phyloP scores from a whole-genome alignment of 2,797 vertebrate species.

The Pteronotus mesoamericanus region DNA sequence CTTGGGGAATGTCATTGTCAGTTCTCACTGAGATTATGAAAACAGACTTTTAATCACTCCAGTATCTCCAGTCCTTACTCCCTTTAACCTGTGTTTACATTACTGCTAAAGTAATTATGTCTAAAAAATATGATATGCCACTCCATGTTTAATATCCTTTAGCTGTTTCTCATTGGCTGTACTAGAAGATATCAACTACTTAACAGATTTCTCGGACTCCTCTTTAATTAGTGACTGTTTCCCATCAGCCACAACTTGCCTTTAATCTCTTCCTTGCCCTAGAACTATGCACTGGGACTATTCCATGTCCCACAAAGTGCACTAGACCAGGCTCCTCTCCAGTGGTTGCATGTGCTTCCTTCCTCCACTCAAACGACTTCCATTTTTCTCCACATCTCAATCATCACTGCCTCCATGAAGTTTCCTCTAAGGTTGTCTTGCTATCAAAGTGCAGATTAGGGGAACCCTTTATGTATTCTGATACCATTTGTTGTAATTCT shows the following conservation, averaged over 20 bases:
- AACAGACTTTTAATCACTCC: neutral
- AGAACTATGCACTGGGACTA: neutral
- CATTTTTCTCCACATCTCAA: neutral
- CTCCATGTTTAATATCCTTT: neutral
- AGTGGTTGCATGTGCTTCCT: neutral
- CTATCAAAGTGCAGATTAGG: neutral
- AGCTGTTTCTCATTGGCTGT: neutral
- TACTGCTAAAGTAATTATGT: neutral
- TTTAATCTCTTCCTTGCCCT: neutral
- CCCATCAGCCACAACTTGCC: neutral
- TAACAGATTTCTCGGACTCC: neutral
- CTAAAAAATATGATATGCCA: neutral
- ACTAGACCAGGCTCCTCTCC: neutral
- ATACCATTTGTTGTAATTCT: neutral
- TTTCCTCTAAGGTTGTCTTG: neutral
- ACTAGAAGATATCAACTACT: neutral
- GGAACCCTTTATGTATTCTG: neutral
- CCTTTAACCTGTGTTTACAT: neutral
- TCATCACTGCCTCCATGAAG: neutral
- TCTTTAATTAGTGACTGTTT: neutral
- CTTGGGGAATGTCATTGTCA: neutral
- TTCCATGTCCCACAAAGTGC: neutral
- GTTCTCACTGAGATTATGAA: neutral
- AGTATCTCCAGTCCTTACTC: neutral
- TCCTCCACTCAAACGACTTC: neutral